Percentiles rank a stretch among this genome's conserved stretches.
Evolutionary conservation across 2,888 invertebrate species (phyloP).

Genomic region (Aspidapion aeneum): DNA sequence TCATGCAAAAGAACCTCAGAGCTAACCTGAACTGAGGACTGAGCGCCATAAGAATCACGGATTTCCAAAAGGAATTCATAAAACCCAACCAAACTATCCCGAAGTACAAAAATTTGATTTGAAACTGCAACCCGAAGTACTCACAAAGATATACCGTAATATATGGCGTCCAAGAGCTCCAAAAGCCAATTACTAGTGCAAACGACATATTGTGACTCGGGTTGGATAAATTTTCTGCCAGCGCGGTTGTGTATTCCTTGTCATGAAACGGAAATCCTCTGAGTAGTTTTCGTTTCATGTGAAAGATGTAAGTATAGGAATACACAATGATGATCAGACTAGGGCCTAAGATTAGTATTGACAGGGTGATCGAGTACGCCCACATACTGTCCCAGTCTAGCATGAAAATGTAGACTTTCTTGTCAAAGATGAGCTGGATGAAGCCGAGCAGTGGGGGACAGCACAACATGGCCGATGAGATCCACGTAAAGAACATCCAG

Average conservation of each 20-base stretch:
- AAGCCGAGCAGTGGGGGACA: constrained; percentile 92
- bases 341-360: constrained; percentile 89
- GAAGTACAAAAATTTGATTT: constrained; percentile 85
- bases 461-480: constrained; percentile 92
- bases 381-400: constrained; percentile 96
- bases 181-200: constrained; percentile 84
- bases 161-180: constrained; percentile 93
- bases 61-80: constrained; percentile 94
- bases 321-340: constrained; percentile 92
- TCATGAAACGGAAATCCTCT: constrained; percentile 87
- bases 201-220: constrained; percentile 96
- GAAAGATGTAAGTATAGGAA: constrained; percentile 93
- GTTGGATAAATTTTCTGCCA: constrained; percentile 87
- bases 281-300: constrained; percentile 81
- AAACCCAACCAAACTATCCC: constrained; percentile 94
- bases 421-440: constrained; percentile 77
- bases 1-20: constrained; percentile 81
- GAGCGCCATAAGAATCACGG: constrained; percentile 82
- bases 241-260: constrained; percentile 87
- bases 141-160: constrained; percentile 79
- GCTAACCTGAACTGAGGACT: constrained; percentile 93
- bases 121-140: constrained; percentile 53
- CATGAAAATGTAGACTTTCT: constrained; percentile 90
- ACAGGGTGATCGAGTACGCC: constrained; percentile 91
- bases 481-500: constrained; percentile 98